Evolutionary conservation across 2,888 invertebrate species (phyloP).

Genomic region (Dermolepida albohirtum): DNA sequence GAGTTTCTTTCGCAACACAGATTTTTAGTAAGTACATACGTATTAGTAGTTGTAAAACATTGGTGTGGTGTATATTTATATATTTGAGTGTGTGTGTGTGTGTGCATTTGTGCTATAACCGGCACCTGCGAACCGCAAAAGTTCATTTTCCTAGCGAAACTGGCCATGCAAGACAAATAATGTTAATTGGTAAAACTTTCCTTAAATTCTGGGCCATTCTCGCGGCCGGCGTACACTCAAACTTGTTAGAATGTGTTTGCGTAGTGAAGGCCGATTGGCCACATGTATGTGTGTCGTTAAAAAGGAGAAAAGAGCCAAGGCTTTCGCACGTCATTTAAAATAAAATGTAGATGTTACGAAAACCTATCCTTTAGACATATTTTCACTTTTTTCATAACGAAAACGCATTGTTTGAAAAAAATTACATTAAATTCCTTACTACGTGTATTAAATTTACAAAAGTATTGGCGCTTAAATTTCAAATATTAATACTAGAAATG

Average conservation of each 20-base stretch:
- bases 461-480: too few species aligned
- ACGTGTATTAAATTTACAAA: too few species aligned
- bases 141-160: slow-evolving; percentile 41
- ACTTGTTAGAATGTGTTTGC: slow-evolving; percentile 21
- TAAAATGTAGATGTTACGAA: slow-evolving; percentile 19
- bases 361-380: not conserved
- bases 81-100: too few species aligned
- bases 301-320: slow-evolving; percentile 33
- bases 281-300: not conserved
- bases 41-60: too few species aligned
- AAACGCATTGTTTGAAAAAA: too few species aligned
- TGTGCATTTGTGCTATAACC: too few species aligned
- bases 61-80: too few species aligned
- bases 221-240: not conserved
- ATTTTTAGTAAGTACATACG: too few species aligned
- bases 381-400: too few species aligned
- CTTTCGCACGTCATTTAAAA: not conserved
- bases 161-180: slow-evolving; percentile 47
- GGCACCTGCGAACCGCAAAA: slow-evolving; percentile 26
- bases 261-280: slow-evolving; percentile 18
- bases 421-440: too few species aligned
- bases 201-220: slow-evolving; percentile 49
- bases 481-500: too few species aligned
- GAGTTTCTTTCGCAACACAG: too few species aligned
- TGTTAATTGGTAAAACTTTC: slow-evolving; percentile 46